Conservation (phyloP, 2,797 vertebrate genomes). For the Lates japonicus region DNA sequence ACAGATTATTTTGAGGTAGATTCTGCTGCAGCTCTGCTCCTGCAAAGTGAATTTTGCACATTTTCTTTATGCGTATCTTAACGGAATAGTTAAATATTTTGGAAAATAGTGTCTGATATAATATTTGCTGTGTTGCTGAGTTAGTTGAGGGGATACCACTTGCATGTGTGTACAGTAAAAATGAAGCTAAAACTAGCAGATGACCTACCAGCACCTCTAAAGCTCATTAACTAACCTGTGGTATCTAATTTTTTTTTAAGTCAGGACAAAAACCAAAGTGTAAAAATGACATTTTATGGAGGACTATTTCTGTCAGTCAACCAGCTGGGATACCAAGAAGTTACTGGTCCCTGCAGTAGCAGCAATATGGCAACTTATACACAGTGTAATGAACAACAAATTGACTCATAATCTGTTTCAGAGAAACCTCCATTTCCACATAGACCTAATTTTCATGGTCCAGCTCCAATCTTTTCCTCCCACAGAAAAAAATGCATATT, state of each 20-base stretch:
- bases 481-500: background rate
- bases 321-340: background rate
- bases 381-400: background rate
- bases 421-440: background rate
- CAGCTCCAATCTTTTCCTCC: background rate
- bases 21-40: constrained; percentile 37
- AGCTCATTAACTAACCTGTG: background rate
- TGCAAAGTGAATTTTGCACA: constrained; percentile 7
- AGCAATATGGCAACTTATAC: background rate
- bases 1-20: constrained; percentile 49
- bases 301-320: background rate
- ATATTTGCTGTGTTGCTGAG: background rate
- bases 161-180: background rate
- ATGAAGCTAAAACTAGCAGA: background rate
- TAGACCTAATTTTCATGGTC: background rate
- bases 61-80: background rate
- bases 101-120: background rate
- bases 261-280: background rate
- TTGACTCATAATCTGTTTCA: background rate
- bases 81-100: background rate
- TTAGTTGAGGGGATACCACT: background rate
- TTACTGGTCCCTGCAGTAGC: background rate
- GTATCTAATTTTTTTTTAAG: background rate
- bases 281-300: background rate
- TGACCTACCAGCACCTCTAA: background rate